Base-by-base conservation (phyloP, 2,888 invertebrate species). In the Allacma fusca region DNA sequence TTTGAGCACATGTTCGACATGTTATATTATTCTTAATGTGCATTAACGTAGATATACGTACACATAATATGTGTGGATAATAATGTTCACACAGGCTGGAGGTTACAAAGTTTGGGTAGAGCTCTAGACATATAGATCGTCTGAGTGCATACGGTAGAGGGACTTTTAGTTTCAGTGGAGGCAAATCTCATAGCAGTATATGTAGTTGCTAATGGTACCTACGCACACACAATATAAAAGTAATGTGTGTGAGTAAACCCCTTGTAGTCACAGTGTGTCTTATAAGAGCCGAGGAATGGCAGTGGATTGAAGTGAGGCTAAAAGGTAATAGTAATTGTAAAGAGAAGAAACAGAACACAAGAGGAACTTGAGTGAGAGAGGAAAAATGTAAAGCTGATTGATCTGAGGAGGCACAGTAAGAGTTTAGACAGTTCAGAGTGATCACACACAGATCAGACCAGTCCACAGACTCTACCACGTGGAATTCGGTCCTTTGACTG, bases 341-440 rank as follows among this genome's bases (percentile, higher is more conserved):
- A 19, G 21, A 2, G 40, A 9, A 40, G 13, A 50, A 50, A 16
- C 2, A 50, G 2, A 50, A 50, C 9, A 50, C n/a, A 50, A 50
- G 50, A 50, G 50, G 50, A 50, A 16, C 50, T 40, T 50, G 65
- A 65, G 4, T 65, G 65, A 13, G 65, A 65, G 65, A 65, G 28
- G 65, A 12, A 65, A 29, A 62, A 62, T 62, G 23, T 62, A 62
- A 28, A 65, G 65, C 65, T 65, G 65, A 65, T 65, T 65, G 65
- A 65, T 65, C 65, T 29, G 62, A 28, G 65, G 28, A 65, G 26
- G 9, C 65, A 50, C 65, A 65, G 65, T 65, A n/a, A 65, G 26
- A 65, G 65, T 65, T 65, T 19, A 65, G 65, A 26, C 26, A 65
- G 65, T 65, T 65, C 65, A 65, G 65, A 65, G 65, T 65, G 65